Base-by-base conservation (phyloP, 2,797 vertebrate species). In the Gymnopithys bicolor region DNA sequence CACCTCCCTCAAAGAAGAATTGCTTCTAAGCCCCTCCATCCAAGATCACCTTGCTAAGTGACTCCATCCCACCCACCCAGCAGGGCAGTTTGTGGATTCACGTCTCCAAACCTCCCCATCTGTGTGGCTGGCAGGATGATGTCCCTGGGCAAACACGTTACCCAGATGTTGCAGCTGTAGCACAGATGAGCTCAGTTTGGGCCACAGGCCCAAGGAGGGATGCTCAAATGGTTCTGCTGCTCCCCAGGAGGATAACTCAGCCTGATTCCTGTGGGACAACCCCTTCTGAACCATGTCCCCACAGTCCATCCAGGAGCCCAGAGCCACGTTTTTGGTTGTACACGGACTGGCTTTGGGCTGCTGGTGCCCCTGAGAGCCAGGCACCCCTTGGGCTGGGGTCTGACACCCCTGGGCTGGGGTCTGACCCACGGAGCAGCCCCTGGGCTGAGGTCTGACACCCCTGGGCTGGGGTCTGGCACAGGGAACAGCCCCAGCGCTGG, bases 291-390 rank as follows among this genome's bases (percentile, higher is more conserved):
- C n/a, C 35, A 1, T 0, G 1, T 16, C 7, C 68, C 33, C 53
- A 9, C 8, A 1, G 6, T 41, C 32, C 75, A 55, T 2, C 39
- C 70, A 41, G 33, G 4, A 64, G 30, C 32, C 27, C 62, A 25
- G 53, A 75, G 13, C 18, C 33, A 27, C 0, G 0, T 16, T 73
- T 77, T 9, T 5, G 53, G 7, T 5, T 60, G 1, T 1, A 1
- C 23, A 2, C 1, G 1, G 9, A 2, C 25, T 28, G 41, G 1
- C 39, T 18, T 10, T 2, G 1, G 32, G 62, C 67, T 64, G 3
- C 46, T 33, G 9, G 11, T 60, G 10, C 37, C 53, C 18, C 7
- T 32, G 48, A 51, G 0, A 3, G 35, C 60, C 35, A 22, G 30
- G 22, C 52, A 17, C n/a, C 14, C n/a, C 41, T 16, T 19, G 39